Conservation (phyloP, 1,140 invertebrate species). For the Apis laboriosa region DNA sequence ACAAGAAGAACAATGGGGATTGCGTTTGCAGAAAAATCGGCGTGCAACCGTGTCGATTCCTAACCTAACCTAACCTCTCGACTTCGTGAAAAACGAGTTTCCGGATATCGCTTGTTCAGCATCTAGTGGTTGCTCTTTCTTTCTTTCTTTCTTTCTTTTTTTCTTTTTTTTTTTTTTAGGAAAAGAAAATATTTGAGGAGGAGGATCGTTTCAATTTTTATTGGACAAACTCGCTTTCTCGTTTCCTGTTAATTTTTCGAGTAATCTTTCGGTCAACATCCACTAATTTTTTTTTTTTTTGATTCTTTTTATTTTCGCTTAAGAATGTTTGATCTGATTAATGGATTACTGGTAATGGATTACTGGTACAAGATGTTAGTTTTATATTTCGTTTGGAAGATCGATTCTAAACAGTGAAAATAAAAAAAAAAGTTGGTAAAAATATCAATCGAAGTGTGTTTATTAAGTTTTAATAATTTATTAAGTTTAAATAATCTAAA, state of each 20-base stretch:
- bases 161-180: neutral
- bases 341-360: no score
- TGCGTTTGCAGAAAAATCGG: neutral
- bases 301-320: neutral
- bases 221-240: neutral
- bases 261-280: neutral
- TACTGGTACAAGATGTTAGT: no score
- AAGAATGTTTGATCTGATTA: no score
- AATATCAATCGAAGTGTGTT: no score
- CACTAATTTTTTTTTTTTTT: neutral
- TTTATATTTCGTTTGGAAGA: no score
- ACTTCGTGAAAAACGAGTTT: neutral
- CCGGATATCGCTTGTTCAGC: slow-evolving; percentile 7
- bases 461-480: no score
- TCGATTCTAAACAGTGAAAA: no score
- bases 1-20: neutral
- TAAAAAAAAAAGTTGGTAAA: no score
- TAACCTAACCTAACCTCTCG: no score
- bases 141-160: no score
- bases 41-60: neutral
- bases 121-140: neutral
- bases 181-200: neutral
- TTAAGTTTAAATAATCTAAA: no score
- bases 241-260: neutral
- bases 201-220: neutral